Percentiles rank a stretch among this genome's conserved stretches.
Conservation (phyloP, 1,140 invertebrate species). For the Cotesia vestalis region DNA sequence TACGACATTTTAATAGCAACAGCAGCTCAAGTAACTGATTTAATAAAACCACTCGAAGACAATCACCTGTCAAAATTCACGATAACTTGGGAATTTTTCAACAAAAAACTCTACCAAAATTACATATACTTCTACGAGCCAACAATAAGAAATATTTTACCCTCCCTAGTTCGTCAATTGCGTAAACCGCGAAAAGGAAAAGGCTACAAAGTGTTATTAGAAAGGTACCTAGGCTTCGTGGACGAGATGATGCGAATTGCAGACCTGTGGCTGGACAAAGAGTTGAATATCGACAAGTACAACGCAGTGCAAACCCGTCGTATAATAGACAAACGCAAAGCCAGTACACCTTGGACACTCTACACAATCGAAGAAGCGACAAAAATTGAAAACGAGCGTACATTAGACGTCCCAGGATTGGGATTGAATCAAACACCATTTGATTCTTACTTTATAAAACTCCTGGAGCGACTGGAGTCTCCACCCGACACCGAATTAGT, state of each 20-base stretch:
- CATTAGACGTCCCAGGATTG: conserved; percentile 21
- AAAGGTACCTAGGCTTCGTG: conserved; percentile 71
- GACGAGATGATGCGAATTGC: conserved; percentile 72
- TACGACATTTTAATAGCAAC: conserved; percentile 71
- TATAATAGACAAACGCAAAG: conserved; percentile 36
- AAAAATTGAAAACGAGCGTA: background rate
- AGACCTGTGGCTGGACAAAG: conserved; percentile 70
- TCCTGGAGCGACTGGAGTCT: background rate
- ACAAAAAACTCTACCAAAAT: conserved; percentile 73
- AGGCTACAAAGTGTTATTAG: conserved; percentile 66
- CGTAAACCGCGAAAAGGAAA: conserved; percentile 62
- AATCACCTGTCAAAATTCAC: conserved; percentile 70
- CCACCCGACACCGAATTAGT: conserved; percentile 8
- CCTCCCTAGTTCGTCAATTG: conserved; percentile 44
- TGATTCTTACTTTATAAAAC: conserved; percentile 14
- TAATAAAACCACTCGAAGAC: conserved; percentile 69
- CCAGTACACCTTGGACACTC: conserved; percentile 9
- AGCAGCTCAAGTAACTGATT: conserved; percentile 66
- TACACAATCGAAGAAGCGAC: conserved; percentile 11
- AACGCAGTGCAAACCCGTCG: conserved; percentile 41
- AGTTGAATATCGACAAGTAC: conserved; percentile 69
- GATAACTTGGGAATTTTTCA: conserved; percentile 72
- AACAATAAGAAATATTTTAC: conserved; percentile 70
- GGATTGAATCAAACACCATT: background rate
- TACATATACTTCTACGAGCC: conserved; percentile 71